These are phyloP conservation scores for Tautogolabrus adspersus DNA, from an alignment of 2,113 vertebrate species.

Conservation along the genomic window DNA sequence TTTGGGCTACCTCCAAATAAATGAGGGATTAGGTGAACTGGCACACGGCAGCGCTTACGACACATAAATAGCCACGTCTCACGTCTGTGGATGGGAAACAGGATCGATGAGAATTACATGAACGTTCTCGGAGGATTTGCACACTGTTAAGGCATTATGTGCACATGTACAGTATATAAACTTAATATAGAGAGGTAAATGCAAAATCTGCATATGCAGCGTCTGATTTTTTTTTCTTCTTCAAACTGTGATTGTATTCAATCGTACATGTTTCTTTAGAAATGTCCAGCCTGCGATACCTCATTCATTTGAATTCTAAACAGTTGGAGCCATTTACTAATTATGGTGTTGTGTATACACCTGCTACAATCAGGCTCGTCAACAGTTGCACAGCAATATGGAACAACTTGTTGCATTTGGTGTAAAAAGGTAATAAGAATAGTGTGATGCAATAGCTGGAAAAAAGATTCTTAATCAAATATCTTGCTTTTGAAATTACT, in stretches of 20 bases:
- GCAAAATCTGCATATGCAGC: neutral
- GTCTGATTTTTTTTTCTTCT: neutral
- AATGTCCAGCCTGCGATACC: neutral
- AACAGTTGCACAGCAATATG: neutral
- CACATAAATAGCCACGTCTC: constrained; percentile 46
- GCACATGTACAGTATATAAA: neutral
- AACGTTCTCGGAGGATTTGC: constrained; percentile 1
- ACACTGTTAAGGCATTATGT: neutral
- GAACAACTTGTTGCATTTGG: constrained; percentile 10
- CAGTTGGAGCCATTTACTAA: too few relatives aligned
- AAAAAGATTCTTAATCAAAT: neutral
- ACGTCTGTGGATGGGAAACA: constrained; percentile 39
- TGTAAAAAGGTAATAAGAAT: neutral
- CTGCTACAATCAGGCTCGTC: neutral
- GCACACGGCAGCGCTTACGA: constrained; percentile 52
- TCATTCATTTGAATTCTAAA: too few relatives aligned
- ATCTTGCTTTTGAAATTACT: neutral
- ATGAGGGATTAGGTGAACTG: constrained; percentile 75
- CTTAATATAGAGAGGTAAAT: neutral
- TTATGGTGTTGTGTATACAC: neutral
- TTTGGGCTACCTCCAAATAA: constrained; percentile 76
- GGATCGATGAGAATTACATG: constrained; percentile 20
- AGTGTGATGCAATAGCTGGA: neutral
- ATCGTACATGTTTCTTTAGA: neutral
- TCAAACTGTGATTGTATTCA: neutral